Percentiles rank a stretch among this genome's conserved stretches.
Evolutionary conservation across 1,140 invertebrate species (phyloP).

Genomic region (Drosophila nebulosa): DNA sequence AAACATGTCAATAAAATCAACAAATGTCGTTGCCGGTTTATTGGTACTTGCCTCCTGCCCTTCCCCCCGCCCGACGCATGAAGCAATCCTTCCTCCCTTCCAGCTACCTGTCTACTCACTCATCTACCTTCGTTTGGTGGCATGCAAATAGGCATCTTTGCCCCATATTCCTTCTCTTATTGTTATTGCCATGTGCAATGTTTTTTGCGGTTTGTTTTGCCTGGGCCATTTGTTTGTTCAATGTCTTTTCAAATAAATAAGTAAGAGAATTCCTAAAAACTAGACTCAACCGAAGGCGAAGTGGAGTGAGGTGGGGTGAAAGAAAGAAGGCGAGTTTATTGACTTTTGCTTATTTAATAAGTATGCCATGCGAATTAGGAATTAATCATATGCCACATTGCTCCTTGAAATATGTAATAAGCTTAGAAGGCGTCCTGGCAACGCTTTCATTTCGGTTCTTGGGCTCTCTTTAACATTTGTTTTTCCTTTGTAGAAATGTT

Average conservation of each 20-base stretch:
- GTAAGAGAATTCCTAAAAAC: background rate
- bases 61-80: background rate
- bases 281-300: background rate
- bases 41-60: conserved; percentile 30
- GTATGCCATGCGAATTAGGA: background rate
- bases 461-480: conserved; percentile 4
- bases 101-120: background rate
- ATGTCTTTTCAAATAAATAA: conserved; percentile 11
- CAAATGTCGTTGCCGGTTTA: conserved; percentile 65
- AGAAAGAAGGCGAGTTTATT: background rate
- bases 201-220: background rate
- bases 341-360: conserved; percentile 4
- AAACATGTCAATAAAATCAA: conserved; percentile 77
- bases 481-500: background rate
- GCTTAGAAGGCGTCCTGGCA: conserved; percentile 50
- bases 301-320: background rate
- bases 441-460: conserved; percentile 20
- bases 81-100: no score
- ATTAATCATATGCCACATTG: conserved; percentile 37
- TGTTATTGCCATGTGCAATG: conserved; percentile 21
- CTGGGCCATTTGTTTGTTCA: conserved; percentile 31
- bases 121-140: conserved; percentile 3
- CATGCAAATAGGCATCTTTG: conserved; percentile 64
- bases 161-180: conserved; percentile 32
- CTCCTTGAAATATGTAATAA: conserved; percentile 28